Conservation (phyloP, 2,113 vertebrate genomes). For the Chaetodon trifascialis region DNA sequence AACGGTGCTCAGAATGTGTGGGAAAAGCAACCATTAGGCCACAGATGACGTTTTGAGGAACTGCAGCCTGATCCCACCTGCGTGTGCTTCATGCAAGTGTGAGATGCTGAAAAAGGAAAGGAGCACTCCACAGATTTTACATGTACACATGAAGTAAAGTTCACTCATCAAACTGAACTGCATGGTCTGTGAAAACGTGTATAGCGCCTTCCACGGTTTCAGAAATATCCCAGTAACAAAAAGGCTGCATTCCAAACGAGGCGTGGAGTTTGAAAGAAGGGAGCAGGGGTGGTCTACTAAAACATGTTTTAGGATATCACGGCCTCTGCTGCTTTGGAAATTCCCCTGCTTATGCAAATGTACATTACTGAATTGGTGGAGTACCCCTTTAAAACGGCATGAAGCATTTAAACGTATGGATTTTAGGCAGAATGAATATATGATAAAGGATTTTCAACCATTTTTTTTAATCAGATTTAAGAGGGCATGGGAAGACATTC, state of each 20-base stretch:
- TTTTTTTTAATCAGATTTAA: neutral
- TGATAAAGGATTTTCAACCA: no score
- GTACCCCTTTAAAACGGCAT: neutral
- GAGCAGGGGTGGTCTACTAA: neutral
- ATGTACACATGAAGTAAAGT: neutral
- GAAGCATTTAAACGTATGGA: neutral
- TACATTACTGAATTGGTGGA: neutral
- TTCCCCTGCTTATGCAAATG: neutral
- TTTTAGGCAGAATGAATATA: no score
- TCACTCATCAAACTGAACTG: neutral
- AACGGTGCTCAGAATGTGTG: conserved; percentile 48
- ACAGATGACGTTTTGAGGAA: conserved; percentile 34
- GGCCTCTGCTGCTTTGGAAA: neutral
- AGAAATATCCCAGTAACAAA: neutral
- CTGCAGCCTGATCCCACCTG: conserved; percentile 34
- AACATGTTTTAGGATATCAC: neutral
- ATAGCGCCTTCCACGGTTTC: neutral
- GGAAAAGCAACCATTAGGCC: conserved; percentile 49
- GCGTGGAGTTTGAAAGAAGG: neutral
- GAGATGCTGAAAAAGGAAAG: conserved; percentile 10
- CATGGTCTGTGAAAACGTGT: neutral
- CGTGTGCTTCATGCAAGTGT: neutral
- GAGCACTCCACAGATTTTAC: neutral
- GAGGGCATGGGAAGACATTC: neutral
- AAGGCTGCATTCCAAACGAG: neutral